Evolutionary conservation across 2,797 vertebrate species (phyloP).

Genomic region (Centroberyx gerrardi): DNA sequence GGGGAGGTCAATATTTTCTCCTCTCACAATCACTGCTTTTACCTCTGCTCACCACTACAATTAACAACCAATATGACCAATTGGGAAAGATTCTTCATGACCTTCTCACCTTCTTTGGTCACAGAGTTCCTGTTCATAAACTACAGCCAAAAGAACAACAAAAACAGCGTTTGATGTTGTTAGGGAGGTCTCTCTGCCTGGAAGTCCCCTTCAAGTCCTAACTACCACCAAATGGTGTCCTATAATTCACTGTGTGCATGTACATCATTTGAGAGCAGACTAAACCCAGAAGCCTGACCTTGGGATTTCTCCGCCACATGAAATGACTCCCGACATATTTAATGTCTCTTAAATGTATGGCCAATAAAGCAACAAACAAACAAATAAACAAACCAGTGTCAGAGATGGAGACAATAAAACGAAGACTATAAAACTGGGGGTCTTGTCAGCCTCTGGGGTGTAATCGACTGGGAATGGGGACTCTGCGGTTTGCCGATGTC

Average conservation of each 20-base stretch:
- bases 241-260: constrained; percentile 73
- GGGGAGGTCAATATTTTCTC: constrained; percentile 1
- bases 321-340: constrained; percentile 58
- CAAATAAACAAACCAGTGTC: constrained; percentile 69
- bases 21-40: neutral
- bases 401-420: constrained; percentile 48
- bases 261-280: constrained; percentile 77
- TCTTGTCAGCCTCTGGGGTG: constrained; percentile 46
- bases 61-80: constrained; percentile 19
- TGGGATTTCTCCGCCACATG: constrained; percentile 69
- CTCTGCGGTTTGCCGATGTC: constrained; percentile 73
- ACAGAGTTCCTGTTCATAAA: constrained; percentile 58
- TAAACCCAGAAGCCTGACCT: constrained; percentile 78
- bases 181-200: constrained; percentile 67
- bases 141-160: constrained; percentile 68
- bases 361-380: constrained; percentile 69
- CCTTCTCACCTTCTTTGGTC: constrained; percentile 58
- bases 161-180: constrained; percentile 76
- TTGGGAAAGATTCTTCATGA: constrained; percentile 49
- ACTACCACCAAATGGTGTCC: constrained; percentile 79
- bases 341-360: constrained; percentile 54
- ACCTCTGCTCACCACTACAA: constrained; percentile 5
- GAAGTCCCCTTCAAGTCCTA: constrained; percentile 80
- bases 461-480: constrained; percentile 45
- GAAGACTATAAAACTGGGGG: constrained; percentile 48